Base-by-base conservation (phyloP, 2,113 vertebrate species). In the Onychostruthus taczanowskii region DNA sequence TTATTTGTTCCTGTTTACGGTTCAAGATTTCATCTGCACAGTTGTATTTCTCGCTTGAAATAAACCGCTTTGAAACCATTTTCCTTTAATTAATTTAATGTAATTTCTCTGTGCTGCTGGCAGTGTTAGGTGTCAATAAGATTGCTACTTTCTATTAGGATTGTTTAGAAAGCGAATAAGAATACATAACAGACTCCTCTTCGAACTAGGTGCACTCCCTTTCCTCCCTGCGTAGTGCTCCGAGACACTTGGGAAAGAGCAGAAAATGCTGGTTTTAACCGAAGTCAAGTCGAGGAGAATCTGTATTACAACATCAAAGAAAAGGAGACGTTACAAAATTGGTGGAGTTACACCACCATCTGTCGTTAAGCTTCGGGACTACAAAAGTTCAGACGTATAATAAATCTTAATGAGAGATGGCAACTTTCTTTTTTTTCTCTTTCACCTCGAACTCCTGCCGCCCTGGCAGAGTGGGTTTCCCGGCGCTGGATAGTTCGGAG, bases 311-410 rank as follows among this genome's bases (percentile, higher is more conserved):
- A 94, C 80, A 95, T 97, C 95, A 97, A 97, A 97, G 96, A 68
- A 92, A 93, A 47, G 69, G 58, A 95, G 94, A 95, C 66, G 64
- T 87, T 92, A 62, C 59, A 55, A 97, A 98, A 98, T 97, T 89
- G 96, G 97, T 98, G 98, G 98, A 98, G 98, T 98, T 98, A 98
- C 97, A 98, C 97, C 96, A 98, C 98, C 98, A 98, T 98, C 98
- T 98, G 97, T 98, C 98, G 98, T 98, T 98, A 98, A 98, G 75
- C 94, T 94, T 95, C 13, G 97, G 98, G 97, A 98, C 97, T 98
- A 98, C 98, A 98, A 98, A 98, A 97, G 94, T 96, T 92, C 79
- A 91, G 93, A 90, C 41, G 21, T 85, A 55, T 75, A 93, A 97
- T 97, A 98, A 98, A 97, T 95, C 95, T 84, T 97, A 97, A 98